Base-by-base conservation (phyloP, 2,797 vertebrate species). In the Lagorchestes hirsutus region DNA sequence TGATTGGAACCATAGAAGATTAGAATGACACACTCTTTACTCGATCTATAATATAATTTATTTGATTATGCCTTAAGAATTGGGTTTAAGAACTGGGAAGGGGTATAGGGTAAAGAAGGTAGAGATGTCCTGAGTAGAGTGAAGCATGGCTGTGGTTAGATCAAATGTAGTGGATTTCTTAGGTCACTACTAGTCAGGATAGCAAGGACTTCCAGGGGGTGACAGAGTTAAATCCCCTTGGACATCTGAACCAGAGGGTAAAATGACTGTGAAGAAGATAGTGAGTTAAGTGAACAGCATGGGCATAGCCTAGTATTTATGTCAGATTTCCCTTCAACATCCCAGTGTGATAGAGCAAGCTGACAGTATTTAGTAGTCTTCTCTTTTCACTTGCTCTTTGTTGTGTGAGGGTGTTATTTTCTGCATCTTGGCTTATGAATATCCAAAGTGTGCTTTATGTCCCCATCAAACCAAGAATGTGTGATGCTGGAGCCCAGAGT, bases 361-460 rank as follows among this genome's bases (percentile, higher is more conserved):
- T 96, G 93, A 90, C 67, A 96, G 90, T 96, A 96, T 82, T 96
- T 97, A 97, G 95, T 96, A 96, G 59, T 55, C 50, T 97, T 98
- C 94, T 94, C 0, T 1, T 93, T 92, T 96, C 96, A 94, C 54
- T 67, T 54, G 91, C 34, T 91, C 95, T 67, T 92, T 94, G 97
- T 94, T 90, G 57, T 90, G 13, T 54, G 2, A 55, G 12, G 40
- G 46, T 16, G 28, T 96, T 95, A 98, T 98, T 98, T 98, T 94
- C 93, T 95, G 93, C 95, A 97, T 97, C 96, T 97, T 98, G 93
- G 67, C 96, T 96, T 40, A 56, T 62, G 94, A 97, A 97, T 97
- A 93, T 96, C 95, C 92, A 94, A 97, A 96, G 55, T 67, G 54
- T 95, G 91, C 93, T 97, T 96, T 94, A 93, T 97, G 96, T 96